phyloP scores from a whole-genome alignment of 2,797 vertebrate species.

The Oophaga sylvatica region DNA sequence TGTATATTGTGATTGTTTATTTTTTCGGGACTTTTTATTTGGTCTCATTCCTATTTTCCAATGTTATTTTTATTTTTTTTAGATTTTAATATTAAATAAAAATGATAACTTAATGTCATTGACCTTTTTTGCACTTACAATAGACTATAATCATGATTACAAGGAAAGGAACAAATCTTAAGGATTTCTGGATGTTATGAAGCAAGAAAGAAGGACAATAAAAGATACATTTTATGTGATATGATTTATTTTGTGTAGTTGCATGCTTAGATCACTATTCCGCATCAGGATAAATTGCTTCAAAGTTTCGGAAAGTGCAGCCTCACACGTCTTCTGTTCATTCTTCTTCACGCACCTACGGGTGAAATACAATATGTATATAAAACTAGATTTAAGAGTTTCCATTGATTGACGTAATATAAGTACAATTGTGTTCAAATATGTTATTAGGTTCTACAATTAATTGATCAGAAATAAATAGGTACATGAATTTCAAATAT shows the following conservation, averaged over 20 bases:
- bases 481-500: neutral
- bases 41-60: neutral
- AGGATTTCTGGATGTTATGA: neutral
- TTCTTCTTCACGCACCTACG: constrained; percentile 53
- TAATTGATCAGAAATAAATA: neutral
- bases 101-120: too few species aligned
- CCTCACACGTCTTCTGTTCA: constrained; percentile 20
- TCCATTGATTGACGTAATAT: neutral
- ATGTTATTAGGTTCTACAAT: neutral
- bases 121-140: too few species aligned
- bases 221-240: neutral
- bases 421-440: neutral
- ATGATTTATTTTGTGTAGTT: constrained; percentile 18
- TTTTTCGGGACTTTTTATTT: neutral
- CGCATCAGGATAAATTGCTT: neutral
- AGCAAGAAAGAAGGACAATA: neutral
- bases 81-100: neutral
- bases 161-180: neutral
- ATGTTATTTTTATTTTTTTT: neutral
- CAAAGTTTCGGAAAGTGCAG: neutral
- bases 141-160: neutral
- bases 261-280: neutral
- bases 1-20: neutral
- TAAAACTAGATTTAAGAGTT: neutral
- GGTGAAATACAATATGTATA: neutral